phyloP scores from a whole-genome alignment of 2,888 invertebrate genomes.

The Cosmopolites sordidus region DNA sequence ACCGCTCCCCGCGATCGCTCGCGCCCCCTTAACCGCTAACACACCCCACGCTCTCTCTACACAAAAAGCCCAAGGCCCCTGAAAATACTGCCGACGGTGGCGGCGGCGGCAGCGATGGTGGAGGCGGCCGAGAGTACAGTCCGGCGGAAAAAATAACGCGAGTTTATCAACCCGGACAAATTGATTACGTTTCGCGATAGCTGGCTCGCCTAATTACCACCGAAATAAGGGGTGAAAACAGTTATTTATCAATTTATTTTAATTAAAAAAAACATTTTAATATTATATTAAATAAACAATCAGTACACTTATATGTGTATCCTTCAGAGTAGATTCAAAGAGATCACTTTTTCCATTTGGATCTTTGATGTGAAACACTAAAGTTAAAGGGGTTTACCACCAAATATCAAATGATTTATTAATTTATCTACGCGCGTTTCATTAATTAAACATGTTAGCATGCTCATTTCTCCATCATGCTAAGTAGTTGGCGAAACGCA shows the following conservation, averaged over 20 bases:
- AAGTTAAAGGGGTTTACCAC: too few species aligned
- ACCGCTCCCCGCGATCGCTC: conserved; percentile 21
- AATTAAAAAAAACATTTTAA: too few species aligned
- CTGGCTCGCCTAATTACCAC: conserved; percentile 32
- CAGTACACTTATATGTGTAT: too few species aligned
- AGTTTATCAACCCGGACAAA: conserved; percentile 30
- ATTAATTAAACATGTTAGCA: too few species aligned
- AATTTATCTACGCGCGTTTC: too few species aligned
- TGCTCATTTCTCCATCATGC: too few species aligned
- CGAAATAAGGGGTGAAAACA: conserved; percentile 3
- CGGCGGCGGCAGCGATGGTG: conserved; percentile 2
- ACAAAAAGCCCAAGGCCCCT: conserved; percentile 48
- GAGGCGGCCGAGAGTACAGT: conserved; percentile 17
- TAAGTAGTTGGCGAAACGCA: too few species aligned
- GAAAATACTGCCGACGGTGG: conserved; percentile 43
- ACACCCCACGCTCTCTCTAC: conserved; percentile 39
- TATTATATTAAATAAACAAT: too few species aligned
- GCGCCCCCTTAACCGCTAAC: conserved; percentile 46
- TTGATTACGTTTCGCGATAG: conserved; percentile 32
- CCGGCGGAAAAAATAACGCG: conserved; percentile 26
- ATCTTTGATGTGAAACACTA: too few species aligned
- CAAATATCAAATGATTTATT: too few species aligned
- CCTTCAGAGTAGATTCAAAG: too few species aligned
- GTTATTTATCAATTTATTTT: conserved; percentile 19
- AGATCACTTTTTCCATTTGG: too few species aligned